Evolutionary conservation across 1,140 invertebrate species (phyloP).

Genomic region (Bombus ignitus): DNA sequence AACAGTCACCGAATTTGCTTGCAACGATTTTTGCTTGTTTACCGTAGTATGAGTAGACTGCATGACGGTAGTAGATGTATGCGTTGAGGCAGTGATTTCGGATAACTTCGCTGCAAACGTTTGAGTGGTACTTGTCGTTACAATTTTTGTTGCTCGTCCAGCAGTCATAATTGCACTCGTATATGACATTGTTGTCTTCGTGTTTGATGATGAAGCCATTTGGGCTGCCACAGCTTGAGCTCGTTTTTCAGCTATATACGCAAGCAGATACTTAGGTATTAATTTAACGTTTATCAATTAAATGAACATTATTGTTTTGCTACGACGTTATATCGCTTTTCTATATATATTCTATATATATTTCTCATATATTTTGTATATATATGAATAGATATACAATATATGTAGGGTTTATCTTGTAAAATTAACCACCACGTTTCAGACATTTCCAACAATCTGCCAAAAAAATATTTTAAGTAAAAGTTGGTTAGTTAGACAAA

Average conservation of each 20-base stretch:
- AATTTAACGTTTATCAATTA: neutral
- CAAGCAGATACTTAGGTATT: neutral
- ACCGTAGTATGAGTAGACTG: constrained; percentile 71
- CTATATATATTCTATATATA: too few relatives aligned
- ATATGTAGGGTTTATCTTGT: too few relatives aligned
- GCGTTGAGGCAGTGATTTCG: constrained; percentile 80
- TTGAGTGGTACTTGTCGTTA: constrained; percentile 82
- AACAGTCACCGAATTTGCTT: constrained; percentile 64
- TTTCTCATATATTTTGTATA: neutral
- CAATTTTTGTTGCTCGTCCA: constrained; percentile 80
- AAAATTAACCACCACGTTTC: too few relatives aligned
- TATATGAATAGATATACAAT: neutral
- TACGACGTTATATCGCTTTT: neutral
- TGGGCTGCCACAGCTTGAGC: constrained; percentile 78
- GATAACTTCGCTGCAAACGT: constrained; percentile 86
- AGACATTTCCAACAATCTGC: too few relatives aligned
- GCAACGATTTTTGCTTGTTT: constrained; percentile 68
- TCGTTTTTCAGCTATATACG: constrained; percentile 77
- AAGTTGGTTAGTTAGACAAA: too few relatives aligned
- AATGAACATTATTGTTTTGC: neutral
- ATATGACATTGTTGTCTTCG: constrained; percentile 86
- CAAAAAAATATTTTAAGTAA: too few relatives aligned
- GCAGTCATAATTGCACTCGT: constrained; percentile 85
- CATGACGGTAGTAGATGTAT: constrained; percentile 69
- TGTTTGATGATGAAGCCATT: constrained; percentile 80